Base-by-base conservation (phyloP, 2,888 invertebrate genomes). In the Cosmopolites sordidus region DNA sequence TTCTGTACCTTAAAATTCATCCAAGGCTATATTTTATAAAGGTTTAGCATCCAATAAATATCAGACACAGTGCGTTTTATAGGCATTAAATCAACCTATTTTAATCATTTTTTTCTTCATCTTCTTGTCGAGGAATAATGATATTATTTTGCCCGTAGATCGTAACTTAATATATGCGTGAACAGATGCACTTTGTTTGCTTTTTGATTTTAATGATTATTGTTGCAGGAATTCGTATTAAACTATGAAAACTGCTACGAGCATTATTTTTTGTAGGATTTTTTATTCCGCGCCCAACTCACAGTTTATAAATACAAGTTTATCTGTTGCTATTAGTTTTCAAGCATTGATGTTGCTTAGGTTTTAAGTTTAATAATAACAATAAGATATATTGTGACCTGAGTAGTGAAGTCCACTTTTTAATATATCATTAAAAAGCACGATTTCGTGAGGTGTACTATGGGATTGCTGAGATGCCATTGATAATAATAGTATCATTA, bases 121-220 rank as follows among this genome's bases (percentile, higher is more conserved):
- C 22, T 22, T 3, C 22, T 8, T 8, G 22, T 22, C 22, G 22
- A 41, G 41, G 30, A 40, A 51, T 51, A 51, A 51, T 51, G 51
- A 45, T 45, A 51, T 51, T 51, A 51, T 51, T 51, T 41, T 41
- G 40, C 45, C 45, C 51, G 30, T 44, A 41, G 45, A 40, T 51
- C 51, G 51, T 51, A 46, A 51, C 14, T 40, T 46, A 51, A 51
- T 45, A 51, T 45, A 51, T 51, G 45, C 45, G 40, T 41, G 45
- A 51, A 41, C 45, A 51, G 45, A 45, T 33, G 33, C 33, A 48
- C 48, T 42, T 42, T 48, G 48, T 48, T 33, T 15, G 48, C 43
- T 43, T 14, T 12, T 42, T 41, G 48, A 37, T 33, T 48, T 48
- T 48, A 48, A 48, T 43, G 16, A 17, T 41, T 33, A 48, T 48